phyloP scores from a whole-genome alignment of 1,140 invertebrate species.

The Archivesica marissinica region DNA sequence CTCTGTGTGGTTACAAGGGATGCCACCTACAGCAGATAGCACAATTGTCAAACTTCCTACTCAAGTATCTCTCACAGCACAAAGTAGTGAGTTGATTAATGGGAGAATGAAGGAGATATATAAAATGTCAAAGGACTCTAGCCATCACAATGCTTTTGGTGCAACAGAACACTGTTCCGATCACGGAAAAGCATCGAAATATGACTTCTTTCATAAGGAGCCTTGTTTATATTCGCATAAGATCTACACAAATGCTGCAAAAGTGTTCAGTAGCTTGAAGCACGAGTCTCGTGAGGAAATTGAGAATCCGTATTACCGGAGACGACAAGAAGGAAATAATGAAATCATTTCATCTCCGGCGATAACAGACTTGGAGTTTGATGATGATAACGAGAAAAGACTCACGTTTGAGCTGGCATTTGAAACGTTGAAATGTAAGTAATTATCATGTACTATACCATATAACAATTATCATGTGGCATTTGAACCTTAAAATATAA shows the following conservation, averaged over 20 bases:
- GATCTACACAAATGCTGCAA: slow-evolving; percentile 68
- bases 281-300: slow-evolving; percentile 48
- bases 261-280: slow-evolving; percentile 68
- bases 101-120: slow-evolving; percentile 28
- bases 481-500: neutral
- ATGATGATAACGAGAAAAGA: slow-evolving; percentile 73
- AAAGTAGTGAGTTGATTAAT: neutral
- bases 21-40: slow-evolving; percentile 59
- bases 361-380: slow-evolving; percentile 71
- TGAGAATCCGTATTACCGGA: slow-evolving; percentile 32
- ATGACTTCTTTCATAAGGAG: slow-evolving; percentile 73
- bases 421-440: slow-evolving; percentile 80
- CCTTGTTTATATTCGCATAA: slow-evolving; percentile 73
- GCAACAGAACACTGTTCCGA: neutral
- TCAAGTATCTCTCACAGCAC: slow-evolving; percentile 44
- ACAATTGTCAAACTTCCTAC: slow-evolving; percentile 43
- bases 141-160: slow-evolving; percentile 46
- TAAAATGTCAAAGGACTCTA: slow-evolving; percentile 40
- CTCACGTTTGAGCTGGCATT: slow-evolving; percentile 77
- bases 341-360: neutral
- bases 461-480: neutral
- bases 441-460: neutral
- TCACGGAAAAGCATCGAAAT: slow-evolving; percentile 32
- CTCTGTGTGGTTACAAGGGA: slow-evolving; percentile 23
- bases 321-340: slow-evolving; percentile 1